These are phyloP conservation scores for Ophiodon elongatus DNA, from an alignment of 2,113 vertebrate genomes.

Conservation along the genomic window DNA sequence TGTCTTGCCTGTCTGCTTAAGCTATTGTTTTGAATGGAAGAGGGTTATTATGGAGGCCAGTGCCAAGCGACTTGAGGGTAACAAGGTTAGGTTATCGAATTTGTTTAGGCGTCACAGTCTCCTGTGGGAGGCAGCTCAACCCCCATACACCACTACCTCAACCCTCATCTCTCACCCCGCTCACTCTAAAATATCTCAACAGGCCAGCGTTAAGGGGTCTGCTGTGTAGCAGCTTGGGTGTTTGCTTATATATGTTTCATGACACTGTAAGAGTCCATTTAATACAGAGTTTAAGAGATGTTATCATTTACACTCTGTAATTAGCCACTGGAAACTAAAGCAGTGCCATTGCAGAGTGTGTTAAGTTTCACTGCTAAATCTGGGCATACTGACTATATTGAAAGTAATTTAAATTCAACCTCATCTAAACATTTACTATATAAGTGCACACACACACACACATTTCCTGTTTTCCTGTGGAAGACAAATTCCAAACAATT, in stretches of 20 bases:
- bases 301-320: conserved; percentile 61
- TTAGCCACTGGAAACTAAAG: conserved; percentile 50
- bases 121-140: conserved; percentile 70
- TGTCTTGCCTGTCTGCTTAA: conserved; percentile 69
- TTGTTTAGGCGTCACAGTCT: conserved; percentile 81
- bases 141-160: conserved; percentile 47
- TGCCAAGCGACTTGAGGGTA: conserved; percentile 73
- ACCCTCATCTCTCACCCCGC: conserved; percentile 50
- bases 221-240: conserved; percentile 49
- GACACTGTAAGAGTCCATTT: conserved; percentile 58
- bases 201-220: conserved; percentile 56
- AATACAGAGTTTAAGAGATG: conserved; percentile 52
- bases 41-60: conserved; percentile 61
- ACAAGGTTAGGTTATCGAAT: conserved; percentile 82
- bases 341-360: conserved; percentile 36
- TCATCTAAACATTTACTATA: background rate
- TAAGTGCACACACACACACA: too few relatives aligned
- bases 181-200: conserved; percentile 63
- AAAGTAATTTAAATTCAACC: conserved; percentile 24
- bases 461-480: background rate
- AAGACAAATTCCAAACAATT: background rate
- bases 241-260: conserved; percentile 71
- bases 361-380: conserved; percentile 42
- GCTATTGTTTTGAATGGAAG: conserved; percentile 75
- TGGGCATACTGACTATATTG: conserved; percentile 22